Evolutionary conservation across 35 echinoderm and acorn worm species (phyloP), one percentile per base, ranked within the genome.

Genomic region (Heliocidaris erythrogramma): DNA sequence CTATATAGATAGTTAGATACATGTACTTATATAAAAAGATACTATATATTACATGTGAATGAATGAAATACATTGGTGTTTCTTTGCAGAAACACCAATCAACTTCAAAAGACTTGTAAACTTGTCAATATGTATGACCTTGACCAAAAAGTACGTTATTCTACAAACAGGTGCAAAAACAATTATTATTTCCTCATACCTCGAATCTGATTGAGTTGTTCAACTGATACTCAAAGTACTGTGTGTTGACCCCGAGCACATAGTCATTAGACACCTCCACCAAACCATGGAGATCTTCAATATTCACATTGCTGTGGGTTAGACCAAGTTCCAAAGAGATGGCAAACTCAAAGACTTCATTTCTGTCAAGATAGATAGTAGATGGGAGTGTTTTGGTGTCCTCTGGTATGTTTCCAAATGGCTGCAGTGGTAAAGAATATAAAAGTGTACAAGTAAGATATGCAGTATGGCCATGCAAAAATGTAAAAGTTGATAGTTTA

Each of bases 261-360:
- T 61, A 30, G 11, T 94, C 31, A 32, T 94, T 48, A 7, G 59
- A 94, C 59, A 94, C 93, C 31, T 94, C 59, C 5, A 78, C 29
- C 4, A 47, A 17, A 48, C 30, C 59, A 10, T 48, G 31, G 29
- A 78, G 65, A 8, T 94, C 30, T 11, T 94, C 30, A 13, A 47
- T 35, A n/a, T 94, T n/a, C 59, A 35, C 31, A 59, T 42, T 94
- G 30, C 30, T 48, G 13, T 94, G 30, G 0, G 13, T 27, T 35
- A 94, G n/a, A 94, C 49, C 61, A 94, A 94, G 10, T 84, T 35
- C 31, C 21, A 94, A 49, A 85, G 60, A 94, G 31, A 94, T 59
- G 48, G 31, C 49, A 50, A 94, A 94, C 29, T 85, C 21, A 85
- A 71, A 94, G 11, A 94, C 32, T 24, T 85, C 94, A 21, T 48